These are phyloP conservation scores for Aphodius sticticus DNA, from an alignment of 2,888 invertebrate genomes.

Conservation along the genomic window DNA sequence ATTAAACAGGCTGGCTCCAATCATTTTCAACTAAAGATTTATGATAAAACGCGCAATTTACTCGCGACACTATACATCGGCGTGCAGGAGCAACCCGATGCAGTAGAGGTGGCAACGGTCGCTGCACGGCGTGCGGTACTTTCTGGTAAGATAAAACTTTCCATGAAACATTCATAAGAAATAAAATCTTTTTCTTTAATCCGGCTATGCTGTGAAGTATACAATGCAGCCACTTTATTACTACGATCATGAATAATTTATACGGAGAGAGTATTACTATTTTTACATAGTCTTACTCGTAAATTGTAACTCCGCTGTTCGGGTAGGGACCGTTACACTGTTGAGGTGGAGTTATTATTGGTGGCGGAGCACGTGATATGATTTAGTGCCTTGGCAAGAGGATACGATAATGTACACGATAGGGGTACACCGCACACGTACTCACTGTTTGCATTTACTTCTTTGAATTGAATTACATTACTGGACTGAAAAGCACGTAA, in stretches of 20 bases:
- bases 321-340: slow-evolving; percentile 27
- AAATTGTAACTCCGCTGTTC: slow-evolving; percentile 41
- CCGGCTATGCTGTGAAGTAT: slow-evolving; percentile 30
- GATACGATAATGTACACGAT: slow-evolving; percentile 41
- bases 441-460: slow-evolving; percentile 9
- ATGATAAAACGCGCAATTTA: too few relatives aligned
- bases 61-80: too few relatives aligned
- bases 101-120: too few relatives aligned
- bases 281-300: slow-evolving; percentile 45
- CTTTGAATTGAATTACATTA: not conserved
- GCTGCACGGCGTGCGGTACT: too few relatives aligned
- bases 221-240: slow-evolving; percentile 47
- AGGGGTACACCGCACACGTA: slow-evolving; percentile 14
- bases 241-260: slow-evolving; percentile 45
- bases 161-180: slow-evolving; percentile 35
- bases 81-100: too few relatives aligned
- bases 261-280: slow-evolving; percentile 41
- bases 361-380: slow-evolving; percentile 47
- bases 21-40: too few relatives aligned
- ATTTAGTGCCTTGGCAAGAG: slow-evolving; percentile 43
- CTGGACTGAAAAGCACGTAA: not conserved
- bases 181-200: slow-evolving; percentile 35
- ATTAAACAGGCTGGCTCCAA: too few relatives aligned
- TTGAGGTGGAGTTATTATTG: slow-evolving; percentile 34
- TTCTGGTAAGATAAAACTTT: slow-evolving; percentile 24